These are phyloP conservation scores for Pelusios castaneus DNA, from an alignment of 2,113 vertebrate species.

Conservation along the genomic window DNA sequence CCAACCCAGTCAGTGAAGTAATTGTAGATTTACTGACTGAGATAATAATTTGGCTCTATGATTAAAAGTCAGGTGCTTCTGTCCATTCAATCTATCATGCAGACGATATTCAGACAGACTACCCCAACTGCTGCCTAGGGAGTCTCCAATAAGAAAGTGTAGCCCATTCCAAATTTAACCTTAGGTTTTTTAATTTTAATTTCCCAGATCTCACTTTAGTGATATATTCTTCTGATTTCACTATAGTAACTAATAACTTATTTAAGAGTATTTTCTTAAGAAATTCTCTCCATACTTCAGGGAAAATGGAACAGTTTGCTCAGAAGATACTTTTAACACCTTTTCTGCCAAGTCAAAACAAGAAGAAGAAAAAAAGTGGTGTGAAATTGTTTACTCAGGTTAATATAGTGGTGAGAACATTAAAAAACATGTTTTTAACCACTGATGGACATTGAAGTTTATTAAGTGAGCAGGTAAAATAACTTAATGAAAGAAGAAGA, in stretches of 20 bases:
- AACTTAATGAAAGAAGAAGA: background rate
- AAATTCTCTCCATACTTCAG: background rate
- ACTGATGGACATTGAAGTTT: background rate
- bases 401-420: background rate
- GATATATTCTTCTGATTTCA: background rate
- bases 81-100: background rate
- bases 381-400: background rate
- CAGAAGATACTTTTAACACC: background rate
- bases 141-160: background rate
- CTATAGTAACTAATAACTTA: background rate
- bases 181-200: background rate
- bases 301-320: background rate
- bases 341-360: background rate
- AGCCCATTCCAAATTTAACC: background rate
- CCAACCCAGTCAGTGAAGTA: background rate
- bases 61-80: background rate
- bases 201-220: no score
- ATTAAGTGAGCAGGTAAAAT: background rate
- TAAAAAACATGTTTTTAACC: background rate
- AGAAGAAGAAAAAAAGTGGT: background rate
- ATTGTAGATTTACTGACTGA: background rate
- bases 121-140: background rate
- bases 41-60: background rate
- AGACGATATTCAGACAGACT: background rate
- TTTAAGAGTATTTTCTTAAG: background rate